Percentiles rank a stretch among this genome's conserved stretches.
These are phyloP conservation scores for Lota lota DNA, from an alignment of 2,113 vertebrate genomes.

Conservation along the genomic window DNA sequence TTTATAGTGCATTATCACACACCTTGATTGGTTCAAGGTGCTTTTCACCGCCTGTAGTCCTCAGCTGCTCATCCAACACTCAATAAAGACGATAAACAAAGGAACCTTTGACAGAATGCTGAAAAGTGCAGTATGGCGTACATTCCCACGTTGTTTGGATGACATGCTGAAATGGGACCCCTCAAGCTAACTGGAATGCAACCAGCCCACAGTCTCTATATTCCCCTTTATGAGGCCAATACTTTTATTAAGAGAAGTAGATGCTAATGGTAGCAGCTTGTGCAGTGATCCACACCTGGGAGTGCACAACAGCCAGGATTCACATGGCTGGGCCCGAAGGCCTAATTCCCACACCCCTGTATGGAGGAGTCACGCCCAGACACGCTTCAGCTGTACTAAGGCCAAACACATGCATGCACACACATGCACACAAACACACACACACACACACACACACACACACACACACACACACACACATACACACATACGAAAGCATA, in stretches of 20 bases:
- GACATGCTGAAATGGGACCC: not conserved
- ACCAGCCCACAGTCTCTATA: not conserved
- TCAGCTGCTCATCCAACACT: not conserved
- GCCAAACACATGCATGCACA: constrained; percentile 18
- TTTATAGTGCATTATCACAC: too few relatives aligned
- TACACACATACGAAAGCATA: constrained; percentile 3
- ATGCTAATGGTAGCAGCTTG: not conserved
- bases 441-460: constrained; percentile 2
- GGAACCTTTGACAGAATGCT: not conserved
- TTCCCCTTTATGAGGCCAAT: too few relatives aligned
- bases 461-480: constrained; percentile 23
- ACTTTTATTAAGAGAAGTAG: too few relatives aligned
- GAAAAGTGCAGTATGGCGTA: not conserved
- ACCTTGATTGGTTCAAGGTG: too few relatives aligned
- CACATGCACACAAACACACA: constrained; percentile 26
- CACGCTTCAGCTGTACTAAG: constrained; percentile 38
- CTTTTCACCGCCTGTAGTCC: not conserved
- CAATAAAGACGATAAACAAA: not conserved
- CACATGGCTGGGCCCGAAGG: constrained; percentile 24
- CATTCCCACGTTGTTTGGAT: too few relatives aligned
- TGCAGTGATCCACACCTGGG: constrained; percentile 8
- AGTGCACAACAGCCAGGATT: not conserved
- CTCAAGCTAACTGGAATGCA: constrained; percentile 3
- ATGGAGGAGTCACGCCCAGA: constrained; percentile 33
- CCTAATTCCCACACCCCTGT: constrained; percentile 23